These are phyloP conservation scores for Alsophila aescularia DNA, from an alignment of 2,888 invertebrate species.

Conservation along the genomic window DNA sequence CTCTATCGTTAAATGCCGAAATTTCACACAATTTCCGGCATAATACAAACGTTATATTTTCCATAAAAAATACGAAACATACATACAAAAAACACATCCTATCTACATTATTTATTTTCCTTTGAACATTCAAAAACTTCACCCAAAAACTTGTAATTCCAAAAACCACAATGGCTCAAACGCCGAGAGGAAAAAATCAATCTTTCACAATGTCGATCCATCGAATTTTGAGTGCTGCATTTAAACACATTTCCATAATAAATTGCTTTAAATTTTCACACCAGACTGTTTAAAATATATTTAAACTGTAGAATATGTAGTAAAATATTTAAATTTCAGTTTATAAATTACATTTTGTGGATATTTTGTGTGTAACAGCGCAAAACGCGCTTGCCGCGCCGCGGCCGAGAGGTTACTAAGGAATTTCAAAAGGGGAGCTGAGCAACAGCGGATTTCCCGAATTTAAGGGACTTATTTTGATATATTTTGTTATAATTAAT, in stretches of 20 bases:
- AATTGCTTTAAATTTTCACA: constrained; percentile 20
- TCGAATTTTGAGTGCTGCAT: constrained; percentile 32
- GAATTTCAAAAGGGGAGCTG: constrained; percentile 34
- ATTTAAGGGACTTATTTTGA: constrained; percentile 42
- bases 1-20: too few relatives aligned
- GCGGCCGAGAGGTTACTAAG: constrained; percentile 70
- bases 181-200: constrained; percentile 68
- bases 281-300: constrained; percentile 41
- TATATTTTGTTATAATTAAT: constrained; percentile 4
- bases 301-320: constrained; percentile 22
- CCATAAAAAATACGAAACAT: neutral
- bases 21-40: too few relatives aligned
- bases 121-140: constrained; percentile 8
- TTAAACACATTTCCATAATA: constrained; percentile 21
- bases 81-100: neutral
- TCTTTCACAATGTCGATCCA: constrained; percentile 53
- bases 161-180: constrained; percentile 56
- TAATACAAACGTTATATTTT: neutral
- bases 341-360: constrained; percentile 47
- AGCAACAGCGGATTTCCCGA: constrained; percentile 44
- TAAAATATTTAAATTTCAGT: constrained; percentile 19
- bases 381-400: constrained; percentile 69
- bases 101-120: constrained; percentile 6
- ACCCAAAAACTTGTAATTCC: constrained; percentile 33
- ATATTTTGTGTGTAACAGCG: constrained; percentile 47